Evolutionary conservation across 2,888 invertebrate genomes (phyloP).

Genomic region (Catocala fraxini): DNA sequence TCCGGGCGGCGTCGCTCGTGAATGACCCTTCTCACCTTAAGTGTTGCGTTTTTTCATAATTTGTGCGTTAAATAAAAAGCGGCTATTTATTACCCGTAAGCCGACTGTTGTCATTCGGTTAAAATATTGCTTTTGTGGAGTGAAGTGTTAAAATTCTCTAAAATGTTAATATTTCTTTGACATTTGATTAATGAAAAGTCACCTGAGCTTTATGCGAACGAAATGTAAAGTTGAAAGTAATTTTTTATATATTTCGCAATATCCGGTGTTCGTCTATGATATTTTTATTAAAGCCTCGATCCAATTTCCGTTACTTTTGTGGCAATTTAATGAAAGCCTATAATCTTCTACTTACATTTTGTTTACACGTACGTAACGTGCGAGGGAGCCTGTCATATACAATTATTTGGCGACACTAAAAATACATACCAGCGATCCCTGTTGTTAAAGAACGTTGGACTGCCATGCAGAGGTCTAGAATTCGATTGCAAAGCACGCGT

Average conservation of each 20-base stretch:
- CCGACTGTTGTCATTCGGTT: slow-evolving; percentile 50
- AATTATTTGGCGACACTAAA: too few relatives aligned
- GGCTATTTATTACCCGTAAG: slow-evolving; percentile 55
- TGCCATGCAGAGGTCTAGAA: too few relatives aligned
- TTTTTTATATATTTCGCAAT: slow-evolving; percentile 36
- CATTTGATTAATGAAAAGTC: slow-evolving; percentile 34
- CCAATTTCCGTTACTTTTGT: slow-evolving; percentile 32
- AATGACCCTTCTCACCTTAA: slow-evolving; percentile 54
- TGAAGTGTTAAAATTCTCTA: slow-evolving; percentile 29
- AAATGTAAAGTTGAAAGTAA: slow-evolving; percentile 2
- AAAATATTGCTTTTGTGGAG: slow-evolving; percentile 53
- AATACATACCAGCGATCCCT: too few relatives aligned
- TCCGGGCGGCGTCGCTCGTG: slow-evolving; percentile 20
- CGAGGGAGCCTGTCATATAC: too few relatives aligned
- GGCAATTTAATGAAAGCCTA: not conserved
- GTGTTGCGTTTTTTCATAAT: slow-evolving; percentile 53
- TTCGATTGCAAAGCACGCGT: too few relatives aligned
- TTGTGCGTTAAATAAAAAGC: slow-evolving; percentile 51
- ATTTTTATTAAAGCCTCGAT: slow-evolving; percentile 13
- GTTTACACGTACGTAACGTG: not conserved
- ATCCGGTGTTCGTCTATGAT: slow-evolving; percentile 32
- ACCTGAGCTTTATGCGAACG: slow-evolving; percentile 1
- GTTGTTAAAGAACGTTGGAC: too few relatives aligned
- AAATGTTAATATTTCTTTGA: slow-evolving; percentile 28
- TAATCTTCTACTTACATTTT: not conserved